Evolutionary conservation across 2,888 invertebrate species (phyloP), one percentile per base, ranked within the genome.

Genomic region (Agriopis leucophaearia): DNA sequence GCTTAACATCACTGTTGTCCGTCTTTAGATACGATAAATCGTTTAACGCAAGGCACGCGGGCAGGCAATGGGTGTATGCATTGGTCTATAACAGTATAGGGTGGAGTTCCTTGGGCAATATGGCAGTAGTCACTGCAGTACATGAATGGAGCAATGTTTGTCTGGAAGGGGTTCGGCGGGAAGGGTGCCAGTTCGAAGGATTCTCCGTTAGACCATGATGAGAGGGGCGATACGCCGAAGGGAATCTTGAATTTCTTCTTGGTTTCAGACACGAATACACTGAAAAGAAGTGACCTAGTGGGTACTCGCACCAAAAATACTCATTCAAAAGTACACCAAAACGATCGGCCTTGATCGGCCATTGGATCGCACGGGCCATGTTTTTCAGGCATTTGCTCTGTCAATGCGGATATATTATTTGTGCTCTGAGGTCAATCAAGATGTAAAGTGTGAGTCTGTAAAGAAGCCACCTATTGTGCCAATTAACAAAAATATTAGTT

Each of bases 71-170:
- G 68, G 18, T 86, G 86, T 3, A 73, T 71, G 2, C 86, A 73
- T 71, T 93, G 93, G 50, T 94, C 91, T 3, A 94, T 85, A 0
- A 91, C 92, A 0, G 78, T 85, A 47, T 81, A 88, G 0, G 92
- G 91, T 0, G 89, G 86, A 0, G 92, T 91, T 16, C 93, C 92
- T 71, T 88, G 88, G 0, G 88, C 81, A 10, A 92, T 84, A 59
- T 92, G 93, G 61, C 93, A 93, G 51, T 93, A 93, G 69, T 94
- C 94, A 62, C 90, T 91, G 75, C 94, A 93, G 78, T 94, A 94
- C 93, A 93, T 94, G 73, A 91, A 92, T 0, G 94, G 94, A 0
- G 92, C 90, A 0, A 89, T 88, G 75, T 89, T 91, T 1, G 92
- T 91, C 78, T 93, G 94, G 75, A 79, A 92, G 0, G 92, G 92